Conservation (phyloP, 2,888 invertebrate genomes). For the Morpho achilles region DNA sequence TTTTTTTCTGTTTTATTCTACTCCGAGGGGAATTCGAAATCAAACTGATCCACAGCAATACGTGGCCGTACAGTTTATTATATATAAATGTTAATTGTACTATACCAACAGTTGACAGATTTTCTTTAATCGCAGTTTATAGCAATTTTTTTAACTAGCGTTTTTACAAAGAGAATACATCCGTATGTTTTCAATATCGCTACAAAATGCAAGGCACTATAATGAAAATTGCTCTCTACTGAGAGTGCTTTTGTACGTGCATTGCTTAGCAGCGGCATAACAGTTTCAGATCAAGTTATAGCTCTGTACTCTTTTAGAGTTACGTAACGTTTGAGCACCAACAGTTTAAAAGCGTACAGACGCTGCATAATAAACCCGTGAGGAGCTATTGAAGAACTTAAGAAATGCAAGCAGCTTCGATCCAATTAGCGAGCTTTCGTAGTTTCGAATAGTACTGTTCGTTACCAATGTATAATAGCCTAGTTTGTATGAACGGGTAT, state of each 20-base stretch:
- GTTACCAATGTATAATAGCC: too few relatives aligned
- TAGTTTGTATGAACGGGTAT: too few relatives aligned
- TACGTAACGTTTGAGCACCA: slow-evolving; percentile 7
- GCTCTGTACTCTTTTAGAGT: slow-evolving; percentile 8
- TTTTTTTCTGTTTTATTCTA: too few relatives aligned
- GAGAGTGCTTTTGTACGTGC: slow-evolving; percentile 23
- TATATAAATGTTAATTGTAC: too few relatives aligned
- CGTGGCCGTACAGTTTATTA: too few relatives aligned
- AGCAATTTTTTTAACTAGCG: not conserved
- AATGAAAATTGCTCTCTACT: slow-evolving; percentile 16
- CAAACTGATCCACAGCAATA: too few relatives aligned
- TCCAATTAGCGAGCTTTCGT: too few relatives aligned
- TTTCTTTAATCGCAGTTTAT: too few relatives aligned
- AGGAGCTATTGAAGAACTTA: not conserved
- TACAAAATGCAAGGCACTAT: slow-evolving; percentile 11
- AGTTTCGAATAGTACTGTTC: too few relatives aligned
- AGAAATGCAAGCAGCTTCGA: too few relatives aligned
- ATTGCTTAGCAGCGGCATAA: slow-evolving; percentile 17
- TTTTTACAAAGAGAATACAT: not conserved
- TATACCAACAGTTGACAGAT: too few relatives aligned
- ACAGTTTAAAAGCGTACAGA: slow-evolving; percentile 1
- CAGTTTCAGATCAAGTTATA: slow-evolving; percentile 17
- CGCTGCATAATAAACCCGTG: slow-evolving; percentile 7
- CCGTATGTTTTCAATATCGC: slow-evolving; percentile 1
- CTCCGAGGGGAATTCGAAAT: too few relatives aligned